Conservation (phyloP, 1,140 invertebrate genomes). For the Coenobita brevimanus region DNA sequence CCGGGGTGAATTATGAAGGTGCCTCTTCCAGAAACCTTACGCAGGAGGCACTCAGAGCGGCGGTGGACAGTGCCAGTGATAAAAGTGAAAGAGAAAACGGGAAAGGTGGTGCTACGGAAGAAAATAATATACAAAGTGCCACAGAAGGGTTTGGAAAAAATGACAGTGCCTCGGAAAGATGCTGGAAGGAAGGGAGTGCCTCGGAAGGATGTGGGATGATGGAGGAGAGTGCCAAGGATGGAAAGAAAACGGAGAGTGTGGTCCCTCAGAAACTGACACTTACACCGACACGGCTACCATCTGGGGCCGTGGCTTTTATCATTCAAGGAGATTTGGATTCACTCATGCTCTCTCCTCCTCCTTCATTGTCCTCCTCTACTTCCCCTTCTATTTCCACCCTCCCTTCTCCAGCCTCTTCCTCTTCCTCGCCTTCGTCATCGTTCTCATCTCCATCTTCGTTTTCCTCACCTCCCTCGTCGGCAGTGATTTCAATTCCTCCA, state of each 20-base stretch:
- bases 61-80: too few species aligned
- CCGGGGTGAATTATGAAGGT: too few species aligned
- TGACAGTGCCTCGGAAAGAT: not conserved
- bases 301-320: constrained; percentile 79
- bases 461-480: not conserved
- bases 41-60: too few species aligned
- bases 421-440: not conserved
- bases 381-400: not conserved
- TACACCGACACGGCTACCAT: constrained; percentile 81
- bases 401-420: not conserved
- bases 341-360: not conserved
- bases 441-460: not conserved
- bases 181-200: too few species aligned
- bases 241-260: not conserved
- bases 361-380: not conserved
- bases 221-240: not conserved
- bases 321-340: constrained; percentile 74
- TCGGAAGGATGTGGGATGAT: not conserved
- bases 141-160: too few species aligned
- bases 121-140: too few species aligned
- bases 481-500: not conserved
- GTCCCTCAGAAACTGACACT: constrained; percentile 76
- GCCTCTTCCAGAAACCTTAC: too few species aligned
- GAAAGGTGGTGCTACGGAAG: too few species aligned
- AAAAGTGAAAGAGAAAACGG: too few species aligned